Conservation (phyloP, 2,888 invertebrate species). For the Pristionchus entomophagus region DNA sequence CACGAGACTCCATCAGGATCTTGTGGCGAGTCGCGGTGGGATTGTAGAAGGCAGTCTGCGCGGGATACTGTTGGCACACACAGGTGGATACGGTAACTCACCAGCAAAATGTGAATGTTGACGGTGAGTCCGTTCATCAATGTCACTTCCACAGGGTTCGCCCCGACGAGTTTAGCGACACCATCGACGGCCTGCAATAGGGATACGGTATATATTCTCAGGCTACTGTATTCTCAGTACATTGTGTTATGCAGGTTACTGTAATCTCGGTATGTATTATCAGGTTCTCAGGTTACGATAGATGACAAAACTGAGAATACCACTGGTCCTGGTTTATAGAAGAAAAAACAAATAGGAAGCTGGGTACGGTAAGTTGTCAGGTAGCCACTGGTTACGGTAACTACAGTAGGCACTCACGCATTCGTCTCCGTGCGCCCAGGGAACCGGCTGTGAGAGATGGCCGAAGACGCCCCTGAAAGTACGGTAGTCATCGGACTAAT, state of each 20-base stretch:
- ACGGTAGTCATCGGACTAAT: not conserved
- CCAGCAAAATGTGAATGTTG: constrained; percentile 80
- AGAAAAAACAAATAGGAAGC: too few relatives aligned
- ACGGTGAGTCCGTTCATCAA: constrained; percentile 81
- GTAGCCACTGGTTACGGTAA: too few relatives aligned
- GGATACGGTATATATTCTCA: not conserved
- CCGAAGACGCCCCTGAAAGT: constrained; percentile 74
- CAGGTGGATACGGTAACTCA: constrained; percentile 59
- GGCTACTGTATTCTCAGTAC: not conserved
- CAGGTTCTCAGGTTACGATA: too few relatives aligned
- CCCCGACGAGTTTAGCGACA: constrained; percentile 78
- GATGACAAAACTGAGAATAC: too few relatives aligned
- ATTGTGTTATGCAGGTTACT: too few relatives aligned
- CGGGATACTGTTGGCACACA: constrained; percentile 19
- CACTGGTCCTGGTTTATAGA: too few relatives aligned
- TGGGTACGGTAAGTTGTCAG: too few relatives aligned
- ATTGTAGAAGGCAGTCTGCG: constrained; percentile 80
- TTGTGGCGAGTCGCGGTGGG: constrained; percentile 79
- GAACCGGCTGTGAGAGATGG: constrained; percentile 77
- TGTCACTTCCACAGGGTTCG: constrained; percentile 78
- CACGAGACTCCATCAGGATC: constrained; percentile 79
- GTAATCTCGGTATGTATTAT: too few relatives aligned
- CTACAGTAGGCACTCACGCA: constrained; percentile 45
- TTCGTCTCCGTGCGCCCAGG: constrained; percentile 79
- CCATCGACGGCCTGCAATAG: constrained; percentile 66